These are phyloP conservation scores for Grammomys dolichurus DNA, from an alignment of 2,113 vertebrate species.

Conservation along the genomic window DNA sequence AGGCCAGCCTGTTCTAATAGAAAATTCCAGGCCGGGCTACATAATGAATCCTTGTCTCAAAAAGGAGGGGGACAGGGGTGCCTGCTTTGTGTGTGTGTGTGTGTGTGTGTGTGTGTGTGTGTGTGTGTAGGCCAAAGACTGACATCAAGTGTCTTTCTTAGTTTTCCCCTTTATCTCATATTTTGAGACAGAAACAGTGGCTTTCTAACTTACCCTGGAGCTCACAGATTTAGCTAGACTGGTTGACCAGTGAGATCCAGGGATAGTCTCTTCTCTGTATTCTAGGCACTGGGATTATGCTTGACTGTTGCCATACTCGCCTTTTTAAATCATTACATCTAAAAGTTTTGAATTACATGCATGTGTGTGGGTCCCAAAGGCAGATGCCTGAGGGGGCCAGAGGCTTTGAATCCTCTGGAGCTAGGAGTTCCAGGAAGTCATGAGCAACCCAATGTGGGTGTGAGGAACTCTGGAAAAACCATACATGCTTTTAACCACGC, in stretches of 20 bases:
- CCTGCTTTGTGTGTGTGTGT: neutral
- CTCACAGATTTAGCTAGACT: neutral
- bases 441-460: neutral
- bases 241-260: neutral
- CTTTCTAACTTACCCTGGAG: neutral
- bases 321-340: neutral
- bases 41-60: neutral
- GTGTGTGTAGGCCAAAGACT: neutral
- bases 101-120: neutral
- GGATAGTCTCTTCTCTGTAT: neutral
- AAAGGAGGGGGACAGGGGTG: too few species aligned
- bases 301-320: neutral
- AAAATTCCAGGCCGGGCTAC: neutral
- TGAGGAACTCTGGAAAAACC: neutral
- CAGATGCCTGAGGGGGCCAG: neutral
- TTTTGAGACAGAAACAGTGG: neutral
- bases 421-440: neutral
- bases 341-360: neutral
- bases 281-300: neutral
- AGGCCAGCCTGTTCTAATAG: neutral
- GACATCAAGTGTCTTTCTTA: neutral
- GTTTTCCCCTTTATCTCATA: neutral
- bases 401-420: neutral
- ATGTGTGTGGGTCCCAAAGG: neutral
- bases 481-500: neutral